Evolutionary conservation across 2,797 vertebrate genomes (phyloP).

Genomic region (Calcarius lapponicus): DNA sequence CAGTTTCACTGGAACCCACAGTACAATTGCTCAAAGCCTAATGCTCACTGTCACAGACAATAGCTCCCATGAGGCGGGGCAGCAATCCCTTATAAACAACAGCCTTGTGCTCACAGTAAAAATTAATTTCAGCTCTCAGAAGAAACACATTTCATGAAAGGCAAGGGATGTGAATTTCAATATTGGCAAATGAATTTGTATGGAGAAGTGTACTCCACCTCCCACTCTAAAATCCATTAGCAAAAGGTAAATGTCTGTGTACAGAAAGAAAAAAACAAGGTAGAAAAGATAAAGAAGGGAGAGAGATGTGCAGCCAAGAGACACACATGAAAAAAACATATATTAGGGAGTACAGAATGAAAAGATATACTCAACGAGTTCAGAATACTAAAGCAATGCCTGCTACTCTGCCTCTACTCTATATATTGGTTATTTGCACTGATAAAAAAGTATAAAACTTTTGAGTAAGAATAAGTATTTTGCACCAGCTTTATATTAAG

Average conservation of each 20-base stretch:
- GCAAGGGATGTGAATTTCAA: slow-evolving; percentile 18
- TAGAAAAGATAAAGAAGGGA: not conserved
- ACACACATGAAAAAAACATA: not conserved
- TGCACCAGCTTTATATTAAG: not conserved
- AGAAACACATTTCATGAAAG: slow-evolving; percentile 5
- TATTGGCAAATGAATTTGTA: slow-evolving; percentile 4
- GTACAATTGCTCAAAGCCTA: slow-evolving; percentile 21
- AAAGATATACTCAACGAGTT: not conserved
- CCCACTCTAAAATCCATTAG: slow-evolving; percentile 21
- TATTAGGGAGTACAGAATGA: not conserved
- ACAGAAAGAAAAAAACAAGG: not conserved
- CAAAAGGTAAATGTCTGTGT: not conserved
- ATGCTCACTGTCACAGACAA: slow-evolving; percentile 19
- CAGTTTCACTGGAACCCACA: not conserved
- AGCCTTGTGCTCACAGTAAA: slow-evolving; percentile 9
- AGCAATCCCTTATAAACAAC: slow-evolving; percentile 25
- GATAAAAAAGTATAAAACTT: not conserved
- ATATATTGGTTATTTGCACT: not conserved
- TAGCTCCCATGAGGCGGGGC: not conserved
- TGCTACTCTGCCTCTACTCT: not conserved
- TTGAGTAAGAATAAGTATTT: not conserved
- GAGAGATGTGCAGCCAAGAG: not conserved
- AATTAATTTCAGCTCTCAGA: slow-evolving; percentile 27
- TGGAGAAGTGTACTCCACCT: not conserved
- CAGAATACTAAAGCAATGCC: not conserved